Evolutionary conservation across 2,888 invertebrate genomes (phyloP).

Genomic region (Drosophila paramelanica): DNA sequence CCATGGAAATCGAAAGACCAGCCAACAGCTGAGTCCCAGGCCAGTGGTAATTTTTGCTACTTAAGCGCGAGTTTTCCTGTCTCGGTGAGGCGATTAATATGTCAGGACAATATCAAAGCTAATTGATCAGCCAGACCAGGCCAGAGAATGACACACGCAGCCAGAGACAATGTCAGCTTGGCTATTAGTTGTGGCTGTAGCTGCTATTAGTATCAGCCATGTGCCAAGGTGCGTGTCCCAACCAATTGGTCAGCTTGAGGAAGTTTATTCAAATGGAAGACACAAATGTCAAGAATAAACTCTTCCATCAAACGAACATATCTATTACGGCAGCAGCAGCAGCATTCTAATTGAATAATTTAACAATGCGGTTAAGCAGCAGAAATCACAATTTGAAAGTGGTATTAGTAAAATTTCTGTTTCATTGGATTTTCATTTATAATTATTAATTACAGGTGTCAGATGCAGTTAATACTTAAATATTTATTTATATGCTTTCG

Average conservation of each 20-base stretch:
- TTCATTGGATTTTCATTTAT: too few species aligned
- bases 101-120: slow-evolving; percentile 77
- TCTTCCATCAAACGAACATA: background rate
- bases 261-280: slow-evolving; percentile 4
- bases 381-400: too few species aligned
- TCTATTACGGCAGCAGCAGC: background rate
- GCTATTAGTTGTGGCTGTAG: slow-evolving; percentile 41
- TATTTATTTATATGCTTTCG: too few species aligned
- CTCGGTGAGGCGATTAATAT: slow-evolving; percentile 70
- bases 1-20: slow-evolving; percentile 70
- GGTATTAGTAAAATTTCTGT: too few species aligned
- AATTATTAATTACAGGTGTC: too few species aligned
- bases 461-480: too few species aligned
- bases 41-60: slow-evolving; percentile 35
- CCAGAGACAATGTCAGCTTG: slow-evolving; percentile 46
- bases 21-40: slow-evolving; percentile 41
- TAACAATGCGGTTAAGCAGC: too few species aligned
- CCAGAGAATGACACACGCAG: slow-evolving; percentile 9
- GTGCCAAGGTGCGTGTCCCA: slow-evolving; percentile 23
- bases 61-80: slow-evolving; percentile 59
- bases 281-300: background rate
- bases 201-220: background rate
- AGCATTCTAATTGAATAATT: too few species aligned
- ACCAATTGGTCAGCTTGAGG: slow-evolving; percentile 31
- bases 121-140: slow-evolving; percentile 67